Conservation (phyloP, 35 echinoderm and acorn worm genomes). For the Ophiothrix spiculata region DNA sequence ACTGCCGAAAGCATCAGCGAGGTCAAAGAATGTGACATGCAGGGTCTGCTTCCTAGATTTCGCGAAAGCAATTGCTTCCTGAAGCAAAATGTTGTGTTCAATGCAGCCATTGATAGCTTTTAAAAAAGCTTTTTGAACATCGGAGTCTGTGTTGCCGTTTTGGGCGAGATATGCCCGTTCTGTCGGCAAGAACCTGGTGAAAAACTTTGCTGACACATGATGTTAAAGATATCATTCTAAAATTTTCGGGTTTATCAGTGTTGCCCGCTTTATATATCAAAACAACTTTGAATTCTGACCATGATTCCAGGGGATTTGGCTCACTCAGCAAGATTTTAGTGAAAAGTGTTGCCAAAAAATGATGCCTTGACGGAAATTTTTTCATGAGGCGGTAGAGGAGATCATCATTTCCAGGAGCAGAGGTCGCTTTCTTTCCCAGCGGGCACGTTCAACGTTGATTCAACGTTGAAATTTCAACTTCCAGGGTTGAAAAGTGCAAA, state of each 20-base stretch:
- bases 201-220: slow-evolving; percentile 24
- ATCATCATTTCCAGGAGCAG: neutral
- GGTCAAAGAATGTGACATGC: slow-evolving; percentile 32
- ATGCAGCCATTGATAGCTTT: slow-evolving; percentile 25
- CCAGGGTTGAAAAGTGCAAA: too few relatives aligned
- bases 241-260: slow-evolving; percentile 1
- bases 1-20: slow-evolving; percentile 29
- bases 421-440: slow-evolving; percentile 16
- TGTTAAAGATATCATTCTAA: slow-evolving; percentile 22
- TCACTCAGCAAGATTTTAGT: neutral
- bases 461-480: too few relatives aligned
- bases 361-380: neutral
- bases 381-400: neutral
- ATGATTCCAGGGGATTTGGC: neutral
- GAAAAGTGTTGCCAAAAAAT: slow-evolving; percentile 17
- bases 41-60: slow-evolving; percentile 20
- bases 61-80: slow-evolving; percentile 11
- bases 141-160: neutral
- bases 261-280: slow-evolving; percentile 13
- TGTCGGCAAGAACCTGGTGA: slow-evolving; percentile 33
- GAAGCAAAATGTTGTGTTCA: slow-evolving; percentile 19
- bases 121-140: slow-evolving; percentile 16
- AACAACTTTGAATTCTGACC: slow-evolving; percentile 11
- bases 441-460: too few relatives aligned
- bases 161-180: too few relatives aligned